These are phyloP conservation scores for Nowickia ferox DNA, from an alignment of 2,888 invertebrate genomes.

Conservation along the genomic window DNA sequence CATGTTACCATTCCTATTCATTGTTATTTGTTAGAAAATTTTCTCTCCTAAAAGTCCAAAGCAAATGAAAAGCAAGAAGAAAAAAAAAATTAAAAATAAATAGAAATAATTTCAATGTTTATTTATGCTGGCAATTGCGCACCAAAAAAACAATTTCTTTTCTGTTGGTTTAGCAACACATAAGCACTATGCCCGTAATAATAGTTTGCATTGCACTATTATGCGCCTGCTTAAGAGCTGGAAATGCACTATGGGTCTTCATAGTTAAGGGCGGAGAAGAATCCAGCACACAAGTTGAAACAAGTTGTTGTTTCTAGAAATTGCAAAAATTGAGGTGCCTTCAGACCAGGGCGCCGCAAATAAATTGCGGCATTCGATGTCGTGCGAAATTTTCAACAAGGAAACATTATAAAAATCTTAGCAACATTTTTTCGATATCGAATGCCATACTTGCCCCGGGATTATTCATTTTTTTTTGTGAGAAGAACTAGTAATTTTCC, in stretches of 20 bases:
- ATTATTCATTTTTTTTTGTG: no score
- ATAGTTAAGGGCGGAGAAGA: neutral
- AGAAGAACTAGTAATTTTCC: no score
- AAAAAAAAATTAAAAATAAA: conserved; percentile 1
- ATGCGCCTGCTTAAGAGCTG: neutral
- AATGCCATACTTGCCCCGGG: no score
- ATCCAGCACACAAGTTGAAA: neutral
- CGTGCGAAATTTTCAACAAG: no score
- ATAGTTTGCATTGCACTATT: conserved; percentile 33
- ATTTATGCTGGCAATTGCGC: conserved; percentile 64
- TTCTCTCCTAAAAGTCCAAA: conserved; percentile 39
- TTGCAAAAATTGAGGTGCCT: neutral
- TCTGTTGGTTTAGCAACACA: conserved; percentile 23
- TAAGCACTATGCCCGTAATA: conserved; percentile 44
- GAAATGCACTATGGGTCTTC: conserved; percentile 25
- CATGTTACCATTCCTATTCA: conserved; percentile 69
- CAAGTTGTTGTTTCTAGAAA: neutral
- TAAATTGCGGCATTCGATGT: no score
- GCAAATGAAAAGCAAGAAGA: neutral
- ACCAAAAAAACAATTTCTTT: conserved; percentile 40
- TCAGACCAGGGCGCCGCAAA: no score
- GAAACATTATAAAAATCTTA: no score
- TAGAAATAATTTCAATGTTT: conserved; percentile 65
- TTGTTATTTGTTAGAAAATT: conserved; percentile 67
- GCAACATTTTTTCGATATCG: no score